A percentile compares a stretch with the other conserved stretches of the same genome.
Evolutionary conservation across 2,888 invertebrate genomes (phyloP).

Genomic region (Hirtodrosophila alboralis): DNA sequence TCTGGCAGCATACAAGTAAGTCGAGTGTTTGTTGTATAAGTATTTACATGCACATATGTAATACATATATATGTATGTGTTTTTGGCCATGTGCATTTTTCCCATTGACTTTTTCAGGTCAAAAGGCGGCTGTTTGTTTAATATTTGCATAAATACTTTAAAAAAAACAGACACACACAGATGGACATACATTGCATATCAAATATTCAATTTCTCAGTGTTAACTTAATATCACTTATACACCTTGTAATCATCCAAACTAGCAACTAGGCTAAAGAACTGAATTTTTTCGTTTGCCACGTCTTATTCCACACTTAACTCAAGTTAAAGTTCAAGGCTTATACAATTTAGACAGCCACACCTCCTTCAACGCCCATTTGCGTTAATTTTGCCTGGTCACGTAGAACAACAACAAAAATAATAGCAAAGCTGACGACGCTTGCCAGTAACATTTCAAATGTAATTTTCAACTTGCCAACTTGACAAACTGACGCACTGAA

Average conservation of each 20-base stretch:
- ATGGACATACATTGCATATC: conserved; percentile 13
- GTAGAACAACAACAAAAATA: conserved; percentile 48
- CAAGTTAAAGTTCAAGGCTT: conserved; percentile 64
- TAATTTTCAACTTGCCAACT: conserved; percentile 52
- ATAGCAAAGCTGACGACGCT: conserved; percentile 47
- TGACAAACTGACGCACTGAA: conserved; percentile 22
- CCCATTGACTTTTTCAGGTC: conserved; percentile 72
- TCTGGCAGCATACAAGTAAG: conserved; percentile 28
- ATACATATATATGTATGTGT: conserved; percentile 5
- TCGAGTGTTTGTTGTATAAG: conserved; percentile 12
- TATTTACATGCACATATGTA: conserved; percentile 10
- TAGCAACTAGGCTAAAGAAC: conserved; percentile 40
- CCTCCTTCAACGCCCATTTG: conserved; percentile 11
- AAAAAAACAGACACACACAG: conserved; percentile 25
- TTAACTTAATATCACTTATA: conserved; percentile 69
- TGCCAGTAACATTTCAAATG: conserved; percentile 61
- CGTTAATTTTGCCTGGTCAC: conserved; percentile 67
- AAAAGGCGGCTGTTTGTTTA: conserved; percentile 66
- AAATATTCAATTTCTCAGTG: too few relatives aligned
- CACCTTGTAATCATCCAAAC: conserved; percentile 50
- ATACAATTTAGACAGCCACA: conserved; percentile 36
- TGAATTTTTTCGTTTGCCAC: conserved; percentile 8
- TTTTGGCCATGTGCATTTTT: conserved; percentile 49
- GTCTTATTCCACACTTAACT: neutral
- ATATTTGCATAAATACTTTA: conserved; percentile 73